A percentile compares a stretch with the other conserved stretches of the same genome.
Evolutionary conservation across 2,113 vertebrate species (phyloP).

Genomic region (Circaetus gallicus): DNA sequence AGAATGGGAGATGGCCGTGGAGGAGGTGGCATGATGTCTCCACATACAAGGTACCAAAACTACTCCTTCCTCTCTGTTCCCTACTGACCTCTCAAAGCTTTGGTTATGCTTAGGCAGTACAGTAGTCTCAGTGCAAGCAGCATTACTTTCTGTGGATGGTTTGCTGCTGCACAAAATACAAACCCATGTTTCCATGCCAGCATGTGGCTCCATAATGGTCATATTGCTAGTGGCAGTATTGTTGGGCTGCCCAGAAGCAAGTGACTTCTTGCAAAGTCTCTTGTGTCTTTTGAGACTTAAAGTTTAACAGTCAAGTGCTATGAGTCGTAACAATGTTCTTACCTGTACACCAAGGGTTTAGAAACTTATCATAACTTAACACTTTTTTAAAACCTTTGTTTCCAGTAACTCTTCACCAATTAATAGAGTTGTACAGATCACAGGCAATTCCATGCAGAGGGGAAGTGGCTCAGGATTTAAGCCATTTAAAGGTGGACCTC

Average conservation of each 20-base stretch:
- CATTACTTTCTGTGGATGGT: not conserved
- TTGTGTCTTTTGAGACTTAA: not conserved
- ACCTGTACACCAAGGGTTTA: not conserved
- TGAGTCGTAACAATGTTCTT: not conserved
- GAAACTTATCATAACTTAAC: not conserved
- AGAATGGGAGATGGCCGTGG: constrained; percentile 83
- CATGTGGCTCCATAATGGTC: not conserved
- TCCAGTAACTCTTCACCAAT: constrained; percentile 89
- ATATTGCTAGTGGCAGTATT: not conserved
- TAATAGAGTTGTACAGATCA: constrained; percentile 95
- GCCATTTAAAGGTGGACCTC: constrained; percentile 89
- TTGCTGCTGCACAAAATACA: not conserved
- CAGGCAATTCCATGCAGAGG: constrained; percentile 86
- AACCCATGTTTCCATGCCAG: not conserved
- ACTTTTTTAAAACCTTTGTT: constrained; percentile 55
- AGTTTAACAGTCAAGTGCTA: not conserved
- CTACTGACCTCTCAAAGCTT: not conserved
- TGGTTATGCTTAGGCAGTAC: not conserved
- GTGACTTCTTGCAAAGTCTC: not conserved
- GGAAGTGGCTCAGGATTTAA: constrained; percentile 92
- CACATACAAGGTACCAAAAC: constrained; percentile 83
- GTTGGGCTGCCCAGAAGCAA: not conserved
- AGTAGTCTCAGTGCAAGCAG: not conserved
- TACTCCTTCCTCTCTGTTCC: not conserved
- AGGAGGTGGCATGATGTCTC: constrained; percentile 84